These are phyloP conservation scores for Platypus cylindrus DNA, from an alignment of 2,888 invertebrate genomes.

Conservation along the genomic window DNA sequence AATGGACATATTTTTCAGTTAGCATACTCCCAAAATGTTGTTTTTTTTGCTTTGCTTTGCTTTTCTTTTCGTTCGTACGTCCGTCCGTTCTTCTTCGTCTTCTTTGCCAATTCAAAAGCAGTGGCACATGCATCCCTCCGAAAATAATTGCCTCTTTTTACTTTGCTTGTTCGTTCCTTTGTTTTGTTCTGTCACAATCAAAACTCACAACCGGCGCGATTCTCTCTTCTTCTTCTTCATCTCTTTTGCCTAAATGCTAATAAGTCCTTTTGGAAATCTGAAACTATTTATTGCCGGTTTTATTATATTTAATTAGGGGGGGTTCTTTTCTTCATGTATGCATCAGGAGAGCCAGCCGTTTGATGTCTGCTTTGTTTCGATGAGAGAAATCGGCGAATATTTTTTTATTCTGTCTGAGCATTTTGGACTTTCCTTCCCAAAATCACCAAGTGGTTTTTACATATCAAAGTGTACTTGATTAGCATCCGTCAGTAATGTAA, in stretches of 20 bases:
- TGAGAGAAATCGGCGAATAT: no score
- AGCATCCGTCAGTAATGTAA: no score
- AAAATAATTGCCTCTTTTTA: slow-evolving; percentile 30
- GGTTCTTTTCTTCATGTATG: neutral
- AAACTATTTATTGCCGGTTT: slow-evolving; percentile 20
- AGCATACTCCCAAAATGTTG: slow-evolving; percentile 34
- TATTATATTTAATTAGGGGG: slow-evolving; percentile 21
- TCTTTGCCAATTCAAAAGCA: slow-evolving; percentile 7
- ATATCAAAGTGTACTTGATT: neutral
- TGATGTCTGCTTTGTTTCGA: neutral
- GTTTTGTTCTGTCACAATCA: slow-evolving; percentile 19
- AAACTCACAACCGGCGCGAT: no score
- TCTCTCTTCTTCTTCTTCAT: no score
- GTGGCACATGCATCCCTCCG: slow-evolving; percentile 23
- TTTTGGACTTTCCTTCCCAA: slow-evolving; percentile 1
- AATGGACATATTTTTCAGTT: slow-evolving; percentile 34
- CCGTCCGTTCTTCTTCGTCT: no score
- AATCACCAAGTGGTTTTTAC: no score
- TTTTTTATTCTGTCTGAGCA: neutral
- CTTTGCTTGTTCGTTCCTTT: slow-evolving; percentile 15
- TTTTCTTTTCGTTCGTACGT: no score
- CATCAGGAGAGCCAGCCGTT: neutral
- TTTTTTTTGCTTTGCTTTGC: slow-evolving; percentile 6
- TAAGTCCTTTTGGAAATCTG: slow-evolving; percentile 19
- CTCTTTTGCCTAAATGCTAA: slow-evolving; percentile 31